Evolutionary conservation across 2,113 vertebrate species (phyloP).

Genomic region (Diadophis punctatus): DNA sequence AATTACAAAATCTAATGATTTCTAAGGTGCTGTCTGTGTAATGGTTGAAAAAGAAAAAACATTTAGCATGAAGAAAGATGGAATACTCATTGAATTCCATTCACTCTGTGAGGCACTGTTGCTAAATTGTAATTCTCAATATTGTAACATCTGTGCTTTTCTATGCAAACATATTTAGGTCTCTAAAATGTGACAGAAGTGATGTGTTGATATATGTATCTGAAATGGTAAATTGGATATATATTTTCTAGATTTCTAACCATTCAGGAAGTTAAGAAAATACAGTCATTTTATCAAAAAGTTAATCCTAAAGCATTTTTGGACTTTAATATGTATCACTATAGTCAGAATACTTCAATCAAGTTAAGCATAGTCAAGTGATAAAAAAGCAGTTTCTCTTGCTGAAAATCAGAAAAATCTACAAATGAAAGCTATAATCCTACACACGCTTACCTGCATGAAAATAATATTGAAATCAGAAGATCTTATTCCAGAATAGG

Average conservation of each 20-base stretch:
- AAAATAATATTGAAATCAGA: background rate
- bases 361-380: background rate
- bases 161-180: background rate
- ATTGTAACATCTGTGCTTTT: constrained; percentile 5
- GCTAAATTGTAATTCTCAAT: constrained; percentile 18
- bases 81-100: constrained; percentile 44
- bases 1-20: constrained; percentile 64
- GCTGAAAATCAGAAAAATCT: background rate
- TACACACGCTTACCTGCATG: background rate
- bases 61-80: constrained; percentile 45
- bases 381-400: constrained; percentile 3
- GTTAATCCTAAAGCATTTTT: constrained; percentile 14
- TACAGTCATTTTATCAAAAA: constrained; percentile 14
- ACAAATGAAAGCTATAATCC: constrained; percentile 15
- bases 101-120: constrained; percentile 8
- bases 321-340: constrained; percentile 8
- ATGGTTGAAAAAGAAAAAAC: constrained; percentile 43
- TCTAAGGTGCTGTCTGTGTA: constrained; percentile 60
- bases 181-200: constrained; percentile 10
- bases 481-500: background rate
- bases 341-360: constrained; percentile 23
- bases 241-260: background rate
- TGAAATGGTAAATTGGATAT: background rate
- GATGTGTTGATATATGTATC: background rate
- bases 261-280: background rate